Evolutionary conservation across 2,113 vertebrate species (phyloP).

Genomic region (Mola mola): DNA sequence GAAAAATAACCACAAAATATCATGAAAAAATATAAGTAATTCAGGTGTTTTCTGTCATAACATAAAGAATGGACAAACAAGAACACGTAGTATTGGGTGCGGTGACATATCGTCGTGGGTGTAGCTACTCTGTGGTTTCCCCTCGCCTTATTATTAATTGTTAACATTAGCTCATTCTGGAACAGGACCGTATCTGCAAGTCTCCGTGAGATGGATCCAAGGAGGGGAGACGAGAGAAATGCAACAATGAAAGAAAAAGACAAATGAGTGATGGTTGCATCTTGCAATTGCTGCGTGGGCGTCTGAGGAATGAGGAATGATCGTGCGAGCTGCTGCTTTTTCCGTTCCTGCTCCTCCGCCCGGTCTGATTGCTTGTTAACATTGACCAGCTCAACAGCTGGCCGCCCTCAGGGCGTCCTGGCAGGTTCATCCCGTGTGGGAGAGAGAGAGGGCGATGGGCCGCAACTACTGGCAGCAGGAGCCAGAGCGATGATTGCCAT

Average conservation of each 20-base stretch:
- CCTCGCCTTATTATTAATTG: conserved; percentile 68
- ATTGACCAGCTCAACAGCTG: conserved; percentile 68
- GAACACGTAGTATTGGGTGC: conserved; percentile 42
- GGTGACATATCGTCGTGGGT: conserved; percentile 49
- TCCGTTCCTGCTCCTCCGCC: conserved; percentile 50
- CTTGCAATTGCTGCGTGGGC: conserved; percentile 56
- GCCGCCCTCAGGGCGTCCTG: conserved; percentile 61
- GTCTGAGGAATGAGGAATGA: conserved; percentile 48
- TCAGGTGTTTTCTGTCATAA: too few relatives aligned
- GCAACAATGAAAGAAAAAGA: background rate
- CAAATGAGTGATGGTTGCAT: conserved; percentile 20
- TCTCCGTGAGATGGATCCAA: conserved; percentile 38
- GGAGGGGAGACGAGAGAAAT: background rate
- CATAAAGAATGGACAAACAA: background rate
- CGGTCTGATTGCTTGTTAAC: conserved; percentile 69
- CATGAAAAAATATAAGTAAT: too few relatives aligned
- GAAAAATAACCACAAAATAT: too few relatives aligned
- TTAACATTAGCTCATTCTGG: conserved; percentile 70
- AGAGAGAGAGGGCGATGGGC: conserved; percentile 55
- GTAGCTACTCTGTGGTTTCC: conserved; percentile 54
- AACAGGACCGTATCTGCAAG: conserved; percentile 25
- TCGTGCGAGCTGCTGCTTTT: conserved; percentile 59
- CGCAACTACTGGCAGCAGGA: conserved; percentile 59
- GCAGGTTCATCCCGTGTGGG: conserved; percentile 61
- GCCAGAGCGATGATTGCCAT: conserved; percentile 49